These are phyloP conservation scores for Serranus cabrilla DNA, from an alignment of 2,797 vertebrate species.

Conservation along the genomic window DNA sequence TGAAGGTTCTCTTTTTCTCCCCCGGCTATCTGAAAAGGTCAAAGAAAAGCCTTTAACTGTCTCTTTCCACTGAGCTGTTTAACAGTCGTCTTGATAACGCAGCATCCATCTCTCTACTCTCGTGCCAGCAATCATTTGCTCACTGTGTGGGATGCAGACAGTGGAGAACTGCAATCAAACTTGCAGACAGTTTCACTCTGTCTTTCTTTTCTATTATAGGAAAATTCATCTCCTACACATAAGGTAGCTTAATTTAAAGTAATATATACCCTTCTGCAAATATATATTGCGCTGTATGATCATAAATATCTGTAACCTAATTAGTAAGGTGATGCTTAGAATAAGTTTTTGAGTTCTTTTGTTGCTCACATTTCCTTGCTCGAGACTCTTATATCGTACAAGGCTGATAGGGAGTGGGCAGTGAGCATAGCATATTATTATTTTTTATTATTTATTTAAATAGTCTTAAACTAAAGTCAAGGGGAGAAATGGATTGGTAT, in stretches of 20 bases:
- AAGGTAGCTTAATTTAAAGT: background rate
- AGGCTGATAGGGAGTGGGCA: constrained; percentile 40
- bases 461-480: constrained; percentile 65
- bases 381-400: constrained; percentile 15
- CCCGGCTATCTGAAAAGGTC: constrained; percentile 55
- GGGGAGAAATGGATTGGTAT: constrained; percentile 68
- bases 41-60: constrained; percentile 70
- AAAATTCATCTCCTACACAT: constrained; percentile 23
- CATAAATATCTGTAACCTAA: background rate
- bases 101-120: constrained; percentile 53
- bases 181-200: constrained; percentile 58
- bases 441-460: constrained; percentile 55
- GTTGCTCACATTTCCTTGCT: background rate
- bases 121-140: constrained; percentile 54
- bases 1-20: constrained; percentile 54
- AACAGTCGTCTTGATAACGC: constrained; percentile 71
- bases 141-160: constrained; percentile 74
- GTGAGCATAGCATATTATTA: constrained; percentile 30
- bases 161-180: constrained; percentile 45
- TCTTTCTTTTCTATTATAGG: constrained; percentile 36
- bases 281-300: background rate
- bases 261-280: background rate
- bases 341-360: background rate
- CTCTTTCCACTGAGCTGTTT: constrained; percentile 79
- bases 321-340: background rate